phyloP scores from a whole-genome alignment of 1,140 invertebrate genomes.

The Calliphora vicina region DNA sequence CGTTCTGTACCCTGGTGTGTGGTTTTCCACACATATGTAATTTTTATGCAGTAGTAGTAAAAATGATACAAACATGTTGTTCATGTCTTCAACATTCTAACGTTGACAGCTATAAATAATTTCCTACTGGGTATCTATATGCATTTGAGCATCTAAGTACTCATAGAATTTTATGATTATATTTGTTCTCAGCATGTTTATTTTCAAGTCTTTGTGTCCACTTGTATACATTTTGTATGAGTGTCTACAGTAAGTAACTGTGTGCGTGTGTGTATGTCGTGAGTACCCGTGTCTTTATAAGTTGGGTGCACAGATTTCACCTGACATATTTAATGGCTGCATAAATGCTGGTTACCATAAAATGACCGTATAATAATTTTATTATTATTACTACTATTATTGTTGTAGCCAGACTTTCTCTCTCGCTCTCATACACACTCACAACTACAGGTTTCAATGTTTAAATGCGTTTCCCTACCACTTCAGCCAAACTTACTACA shows the following conservation, averaged over 20 bases:
- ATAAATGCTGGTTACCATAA: constrained; percentile 48
- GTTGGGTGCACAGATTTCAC: constrained; percentile 37
- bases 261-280: background rate
- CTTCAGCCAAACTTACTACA: background rate
- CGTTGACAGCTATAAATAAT: too few relatives aligned
- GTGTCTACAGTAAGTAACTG: background rate
- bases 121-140: background rate
- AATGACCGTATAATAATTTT: constrained; percentile 41
- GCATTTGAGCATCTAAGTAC: background rate
- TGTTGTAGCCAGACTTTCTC: background rate
- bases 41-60: too few relatives aligned
- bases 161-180: background rate
- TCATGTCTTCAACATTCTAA: too few relatives aligned
- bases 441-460: background rate
- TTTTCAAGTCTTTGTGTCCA: background rate
- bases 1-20: too few relatives aligned
- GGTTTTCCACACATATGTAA: too few relatives aligned
- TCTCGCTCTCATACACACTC: background rate
- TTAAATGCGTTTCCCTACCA: background rate
- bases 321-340: constrained; percentile 53
- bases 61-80: too few relatives aligned
- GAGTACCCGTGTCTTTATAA: background rate
- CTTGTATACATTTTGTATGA: background rate
- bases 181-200: background rate
- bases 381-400: constrained; percentile 20